Evolutionary conservation across 2,113 vertebrate genomes (phyloP).

Genomic region (Corydoras maculifer): DNA sequence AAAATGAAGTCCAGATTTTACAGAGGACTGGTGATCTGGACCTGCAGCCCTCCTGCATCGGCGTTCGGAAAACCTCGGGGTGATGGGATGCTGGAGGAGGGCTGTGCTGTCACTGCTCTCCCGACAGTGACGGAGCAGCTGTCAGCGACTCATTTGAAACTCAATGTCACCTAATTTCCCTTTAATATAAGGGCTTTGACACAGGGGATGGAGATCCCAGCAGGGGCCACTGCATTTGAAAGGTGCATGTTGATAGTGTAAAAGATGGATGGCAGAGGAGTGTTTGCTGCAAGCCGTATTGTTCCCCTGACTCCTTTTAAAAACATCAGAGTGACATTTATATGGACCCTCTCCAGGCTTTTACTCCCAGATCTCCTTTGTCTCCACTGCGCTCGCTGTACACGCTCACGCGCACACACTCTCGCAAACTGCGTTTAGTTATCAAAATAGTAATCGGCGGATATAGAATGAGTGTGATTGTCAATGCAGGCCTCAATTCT

Average conservation of each 20-base stretch:
- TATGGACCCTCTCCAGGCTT: slow-evolving; percentile 43
- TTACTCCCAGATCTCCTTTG: slow-evolving; percentile 34
- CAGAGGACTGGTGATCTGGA: neutral
- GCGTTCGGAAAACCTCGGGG: neutral
- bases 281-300: slow-evolving; percentile 45
- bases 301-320: slow-evolving; percentile 42
- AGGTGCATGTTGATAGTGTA: slow-evolving; percentile 40
- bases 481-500: too few species aligned
- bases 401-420: slow-evolving; percentile 21
- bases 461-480: neutral
- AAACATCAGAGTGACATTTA: slow-evolving; percentile 43
- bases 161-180: slow-evolving; percentile 57
- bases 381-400: slow-evolving; percentile 23
- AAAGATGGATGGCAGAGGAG: slow-evolving; percentile 49
- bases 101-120: slow-evolving; percentile 19
- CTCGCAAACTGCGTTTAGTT: neutral
- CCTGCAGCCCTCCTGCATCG: neutral
- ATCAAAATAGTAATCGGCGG: neutral
- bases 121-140: slow-evolving; percentile 53
- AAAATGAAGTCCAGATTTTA: too few species aligned
- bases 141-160: slow-evolving; percentile 54
- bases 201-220: slow-evolving; percentile 41
- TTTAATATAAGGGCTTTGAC: slow-evolving; percentile 43
- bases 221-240: slow-evolving; percentile 50
- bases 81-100: slow-evolving; percentile 19